Evolutionary conservation across 2,797 vertebrate species (phyloP), one percentile per base, ranked within the genome.

Genomic region (Otolemur crassicaudatus): DNA sequence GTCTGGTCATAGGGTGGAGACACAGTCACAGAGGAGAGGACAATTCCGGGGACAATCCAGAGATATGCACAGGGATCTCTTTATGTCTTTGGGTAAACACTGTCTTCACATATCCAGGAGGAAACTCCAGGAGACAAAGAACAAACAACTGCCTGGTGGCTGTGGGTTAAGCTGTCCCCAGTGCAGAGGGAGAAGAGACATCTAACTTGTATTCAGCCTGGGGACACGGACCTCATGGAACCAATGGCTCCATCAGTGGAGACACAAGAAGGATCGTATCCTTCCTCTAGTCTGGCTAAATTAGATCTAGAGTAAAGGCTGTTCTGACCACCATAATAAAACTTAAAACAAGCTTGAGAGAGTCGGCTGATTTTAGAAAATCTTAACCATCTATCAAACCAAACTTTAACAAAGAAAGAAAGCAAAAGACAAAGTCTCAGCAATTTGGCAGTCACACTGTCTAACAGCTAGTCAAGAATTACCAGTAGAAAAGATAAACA

Each of bases 21-120:
- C 73, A 14, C 2, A 19, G 61, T 19, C 65, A 12, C 9, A 60
- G 11, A 69, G 2, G 13, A 56, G n/a, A 31, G 13, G 29, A 8
- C 0, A 8, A 9, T 4, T 40, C 65, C 49, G 75, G 37, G 14
- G 37, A 1, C 43, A 34, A 22, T 20, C 13, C 4, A 8, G 43
- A 25, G 20, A n/a, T 12, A 46, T 0, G 1, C 43, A 3, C 0
- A 4, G 56, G 1, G 3, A 7, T 9, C 11, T 11, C 49, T 10
- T 13, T 4, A 14, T 31, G 29, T 25, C 53, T 76, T 75, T 79
- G 56, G 20, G 31, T 34, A 7, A 73, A n/a, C 1, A 16, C 7
- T 43, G 7, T 43, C 46, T 65, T 16, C 2, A 25, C 5, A 3
- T 3, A 20, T 34, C 22, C 11, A 49, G 63, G 31, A 29, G 4